Evolutionary conservation across 2,888 invertebrate species (phyloP).

Genomic region (Tryphoninae sp.): DNA sequence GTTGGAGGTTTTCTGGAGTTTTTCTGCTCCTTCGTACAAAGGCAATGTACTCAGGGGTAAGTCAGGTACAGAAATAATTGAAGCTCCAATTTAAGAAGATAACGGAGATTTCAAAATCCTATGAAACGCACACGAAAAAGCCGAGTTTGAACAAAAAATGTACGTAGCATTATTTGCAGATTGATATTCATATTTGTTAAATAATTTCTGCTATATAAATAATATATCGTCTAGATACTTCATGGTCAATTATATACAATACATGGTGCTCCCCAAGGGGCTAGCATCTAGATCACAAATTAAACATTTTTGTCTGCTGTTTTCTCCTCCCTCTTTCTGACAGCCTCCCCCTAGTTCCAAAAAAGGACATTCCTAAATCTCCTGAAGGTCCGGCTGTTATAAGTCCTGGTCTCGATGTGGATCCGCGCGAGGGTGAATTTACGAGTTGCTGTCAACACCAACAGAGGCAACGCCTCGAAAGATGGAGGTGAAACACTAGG

Average conservation of each 20-base stretch:
- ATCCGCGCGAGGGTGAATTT: conserved; percentile 61
- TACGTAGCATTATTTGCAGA: too few relatives aligned
- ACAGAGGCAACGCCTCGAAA: conserved; percentile 56
- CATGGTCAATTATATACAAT: neutral
- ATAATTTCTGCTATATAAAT: too few relatives aligned
- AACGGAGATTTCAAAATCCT: too few relatives aligned
- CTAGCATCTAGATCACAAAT: neutral
- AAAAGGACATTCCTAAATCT: conserved; percentile 43
- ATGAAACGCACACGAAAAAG: too few relatives aligned
- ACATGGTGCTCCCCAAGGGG: neutral
- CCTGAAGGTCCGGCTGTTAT: conserved; percentile 31
- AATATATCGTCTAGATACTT: neutral
- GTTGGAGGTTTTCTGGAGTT: too few relatives aligned
- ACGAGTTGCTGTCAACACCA: conserved; percentile 62
- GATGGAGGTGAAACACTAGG: conserved; percentile 61
- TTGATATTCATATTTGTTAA: too few relatives aligned
- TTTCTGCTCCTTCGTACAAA: too few relatives aligned
- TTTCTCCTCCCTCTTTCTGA: conserved; percentile 11
- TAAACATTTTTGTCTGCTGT: neutral
- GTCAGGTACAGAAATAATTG: too few relatives aligned
- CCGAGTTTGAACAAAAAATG: too few relatives aligned
- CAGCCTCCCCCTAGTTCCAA: neutral
- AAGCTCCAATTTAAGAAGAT: too few relatives aligned
- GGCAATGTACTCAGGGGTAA: too few relatives aligned
- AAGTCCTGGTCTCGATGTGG: conserved; percentile 9